Evolutionary conservation across 1,140 invertebrate species (phyloP), one percentile per base, ranked within the genome.

Genomic region (Drosophila sechellia): DNA sequence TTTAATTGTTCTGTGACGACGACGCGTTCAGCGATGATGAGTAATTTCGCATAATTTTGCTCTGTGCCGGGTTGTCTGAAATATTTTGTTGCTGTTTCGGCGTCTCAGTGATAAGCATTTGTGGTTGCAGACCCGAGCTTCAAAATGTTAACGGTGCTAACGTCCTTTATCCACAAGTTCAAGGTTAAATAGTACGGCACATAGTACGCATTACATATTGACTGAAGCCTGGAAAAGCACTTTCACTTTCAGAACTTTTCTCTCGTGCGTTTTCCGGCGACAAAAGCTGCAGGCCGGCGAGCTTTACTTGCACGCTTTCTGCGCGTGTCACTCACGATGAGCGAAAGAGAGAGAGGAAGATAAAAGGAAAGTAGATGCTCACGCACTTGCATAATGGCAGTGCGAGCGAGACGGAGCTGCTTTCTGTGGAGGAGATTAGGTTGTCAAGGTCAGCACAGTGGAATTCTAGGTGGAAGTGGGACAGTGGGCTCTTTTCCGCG

Each of bases 121-220:
- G 48, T 56, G 43, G 22, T 20, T 37, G 39, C 40, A 27, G 45
- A 12, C 27, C 17, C 4, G 31, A 34, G 20, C 39, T 31, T 45
- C 11, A 20, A n/a, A n/a, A 13, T 8, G 25, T 50, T 72, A 42
- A 68, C 54, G 60, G 46, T 60, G 31, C 25, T 39, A 72, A 77
- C 69, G 84, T 77, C 84, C 84, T 89, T 89, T 63, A 25, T 11
- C 2, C 13, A 43, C 64, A 71, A 69, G 84, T 89, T 89, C 85
- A 89, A 89, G 84, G 84, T 73, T 85, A 89, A 83, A 77, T 53
- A 83, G 74, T 53, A 6, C 17, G 5, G 25, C 15, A 15, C 22
- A 40, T 40, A 40, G 17, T 11, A 48, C 12, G 5, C 8, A 53
- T 37, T 53, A 53, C 34, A 57, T 57, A 57, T 20, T 27, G 8